Evolutionary conservation across 1,140 invertebrate genomes (phyloP).

Genomic region (Venturia canescens): DNA sequence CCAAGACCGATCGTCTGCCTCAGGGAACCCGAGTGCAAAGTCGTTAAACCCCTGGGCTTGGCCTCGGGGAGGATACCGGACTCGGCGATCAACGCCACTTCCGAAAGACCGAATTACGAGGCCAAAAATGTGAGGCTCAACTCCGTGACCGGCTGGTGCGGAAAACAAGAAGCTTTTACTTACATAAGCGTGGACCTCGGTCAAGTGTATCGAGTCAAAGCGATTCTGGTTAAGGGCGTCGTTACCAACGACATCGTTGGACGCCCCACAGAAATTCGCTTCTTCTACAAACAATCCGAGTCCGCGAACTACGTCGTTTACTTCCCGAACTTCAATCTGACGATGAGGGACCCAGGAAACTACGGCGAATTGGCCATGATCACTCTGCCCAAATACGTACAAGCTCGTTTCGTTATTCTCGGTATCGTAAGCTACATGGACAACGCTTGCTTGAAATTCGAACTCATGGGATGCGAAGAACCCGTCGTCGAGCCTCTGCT

Average conservation of each 20-base stretch:
- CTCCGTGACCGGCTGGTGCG: slow-evolving; percentile 97
- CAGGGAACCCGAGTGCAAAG: slow-evolving; percentile 94
- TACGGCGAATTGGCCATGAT: slow-evolving; percentile 97
- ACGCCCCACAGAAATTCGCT: slow-evolving; percentile 94
- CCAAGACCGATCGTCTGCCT: slow-evolving; percentile 93
- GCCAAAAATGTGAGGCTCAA: slow-evolving; percentile 93
- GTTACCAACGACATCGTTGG: slow-evolving; percentile 97
- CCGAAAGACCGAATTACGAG: slow-evolving; percentile 94
- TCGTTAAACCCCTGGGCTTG: slow-evolving; percentile 93
- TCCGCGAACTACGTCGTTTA: slow-evolving; percentile 97
- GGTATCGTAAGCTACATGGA: slow-evolving; percentile 97
- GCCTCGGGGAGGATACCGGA: slow-evolving; percentile 95
- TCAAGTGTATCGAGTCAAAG: slow-evolving; percentile 92
- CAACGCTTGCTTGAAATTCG: slow-evolving; percentile 97
- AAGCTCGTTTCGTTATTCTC: slow-evolving; percentile 94
- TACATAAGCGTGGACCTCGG: slow-evolving; percentile 97
- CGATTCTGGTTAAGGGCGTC: slow-evolving; percentile 94
- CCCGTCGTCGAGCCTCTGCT: slow-evolving; percentile 86
- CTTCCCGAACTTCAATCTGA: slow-evolving; percentile 96
- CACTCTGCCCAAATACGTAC: slow-evolving; percentile 93
- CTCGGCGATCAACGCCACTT: slow-evolving; percentile 97
- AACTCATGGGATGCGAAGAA: slow-evolving; percentile 96
- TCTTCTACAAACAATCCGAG: slow-evolving; percentile 97
- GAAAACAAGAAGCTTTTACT: slow-evolving; percentile 95
- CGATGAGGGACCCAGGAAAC: slow-evolving; percentile 94